phyloP scores from a whole-genome alignment of 2,113 vertebrate species.

The Phrynosoma platyrhinos region DNA sequence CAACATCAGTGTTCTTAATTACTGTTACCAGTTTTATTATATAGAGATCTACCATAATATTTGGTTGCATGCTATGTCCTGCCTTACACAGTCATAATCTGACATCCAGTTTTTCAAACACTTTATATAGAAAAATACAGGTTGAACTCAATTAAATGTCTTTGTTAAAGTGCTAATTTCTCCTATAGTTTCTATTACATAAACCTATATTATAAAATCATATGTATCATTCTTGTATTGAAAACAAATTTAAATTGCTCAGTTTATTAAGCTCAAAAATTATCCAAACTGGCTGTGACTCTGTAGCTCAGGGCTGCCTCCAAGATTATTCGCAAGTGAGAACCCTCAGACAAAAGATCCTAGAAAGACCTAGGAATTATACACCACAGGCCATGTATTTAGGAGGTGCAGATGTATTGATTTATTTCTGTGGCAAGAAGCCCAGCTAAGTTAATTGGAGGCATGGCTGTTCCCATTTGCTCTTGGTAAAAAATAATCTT shows the following conservation, averaged over 20 bases:
- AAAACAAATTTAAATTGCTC: conserved; percentile 12
- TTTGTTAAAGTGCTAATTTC: not conserved
- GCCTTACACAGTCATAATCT: accelerated
- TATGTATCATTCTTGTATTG: conserved; percentile 35
- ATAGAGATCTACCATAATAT: not conserved
- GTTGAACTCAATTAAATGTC: conserved; percentile 14
- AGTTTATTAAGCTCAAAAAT: conserved; percentile 31
- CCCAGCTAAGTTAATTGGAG: not conserved
- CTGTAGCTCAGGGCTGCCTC: not conserved
- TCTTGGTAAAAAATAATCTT: not conserved
- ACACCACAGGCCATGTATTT: not conserved
- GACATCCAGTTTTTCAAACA: conserved; percentile 22
- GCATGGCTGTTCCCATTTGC: not conserved
- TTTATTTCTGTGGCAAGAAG: conserved; percentile 29
- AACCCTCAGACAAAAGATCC: not conserved
- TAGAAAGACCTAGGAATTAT: not conserved
- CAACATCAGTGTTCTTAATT: not conserved
- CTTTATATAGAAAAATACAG: not conserved
- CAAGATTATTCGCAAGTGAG: not conserved
- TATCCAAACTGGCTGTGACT: conserved; percentile 3
- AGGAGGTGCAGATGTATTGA: not conserved
- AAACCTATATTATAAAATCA: conserved; percentile 12
- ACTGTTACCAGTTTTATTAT: not conserved
- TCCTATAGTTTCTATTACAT: not conserved
- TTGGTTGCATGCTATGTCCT: conserved; percentile 17